Percentiles rank a stretch among this genome's conserved stretches.
Conservation (phyloP, 2,888 invertebrate genomes). For the Dolichomitus sp. region DNA sequence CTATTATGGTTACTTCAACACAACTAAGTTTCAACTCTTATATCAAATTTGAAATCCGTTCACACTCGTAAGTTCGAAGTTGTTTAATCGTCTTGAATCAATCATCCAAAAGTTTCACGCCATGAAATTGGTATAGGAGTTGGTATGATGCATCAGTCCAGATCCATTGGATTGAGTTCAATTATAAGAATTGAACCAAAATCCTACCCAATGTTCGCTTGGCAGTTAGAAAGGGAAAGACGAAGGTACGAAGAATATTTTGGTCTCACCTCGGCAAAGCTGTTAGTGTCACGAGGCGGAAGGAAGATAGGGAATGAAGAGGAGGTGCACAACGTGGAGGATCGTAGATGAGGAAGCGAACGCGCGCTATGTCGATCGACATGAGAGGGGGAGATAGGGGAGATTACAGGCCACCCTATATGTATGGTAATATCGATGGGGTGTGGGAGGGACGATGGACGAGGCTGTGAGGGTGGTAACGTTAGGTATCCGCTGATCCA, state of each 20-base stretch:
- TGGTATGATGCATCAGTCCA: no score
- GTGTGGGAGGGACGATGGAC: slow-evolving; percentile 60
- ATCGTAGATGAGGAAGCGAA: slow-evolving; percentile 38
- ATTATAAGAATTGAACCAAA: neutral
- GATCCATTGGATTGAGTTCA: no score
- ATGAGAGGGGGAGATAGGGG: slow-evolving; percentile 64
- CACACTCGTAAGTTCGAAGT: neutral
- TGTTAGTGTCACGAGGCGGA: slow-evolving; percentile 23
- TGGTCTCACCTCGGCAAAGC: slow-evolving; percentile 23
- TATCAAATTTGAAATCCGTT: neutral
- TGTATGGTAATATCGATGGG: slow-evolving; percentile 81
- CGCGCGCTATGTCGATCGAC: slow-evolving; percentile 67
- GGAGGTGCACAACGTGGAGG: slow-evolving; percentile 31
- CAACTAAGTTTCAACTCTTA: neutral
- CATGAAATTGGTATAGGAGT: no score
- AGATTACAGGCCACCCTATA: slow-evolving; percentile 78
- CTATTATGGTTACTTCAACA: no score
- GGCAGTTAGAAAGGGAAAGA: neutral
- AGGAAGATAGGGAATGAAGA: slow-evolving; percentile 40
- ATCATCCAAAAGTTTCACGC: neutral
- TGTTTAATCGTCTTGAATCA: neutral
- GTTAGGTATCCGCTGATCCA: slow-evolving; percentile 65
- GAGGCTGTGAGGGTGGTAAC: slow-evolving; percentile 60
- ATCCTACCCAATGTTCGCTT: neutral
- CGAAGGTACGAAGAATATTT: slow-evolving; percentile 39